Evolutionary conservation across 2,113 vertebrate species (phyloP).

Genomic region (Morone chrysops): DNA sequence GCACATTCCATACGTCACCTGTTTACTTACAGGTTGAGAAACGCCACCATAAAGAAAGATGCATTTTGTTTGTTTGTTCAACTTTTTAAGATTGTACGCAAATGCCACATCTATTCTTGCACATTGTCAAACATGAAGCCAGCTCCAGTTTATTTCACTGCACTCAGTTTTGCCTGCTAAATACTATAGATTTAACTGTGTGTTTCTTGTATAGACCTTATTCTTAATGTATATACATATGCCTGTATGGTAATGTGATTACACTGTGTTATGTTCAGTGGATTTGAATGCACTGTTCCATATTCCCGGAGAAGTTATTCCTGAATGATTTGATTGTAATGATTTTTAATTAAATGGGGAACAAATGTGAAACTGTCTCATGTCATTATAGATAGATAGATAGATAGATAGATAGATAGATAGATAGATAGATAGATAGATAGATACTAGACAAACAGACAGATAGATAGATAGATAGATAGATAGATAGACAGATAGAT

Average conservation of each 20-base stretch:
- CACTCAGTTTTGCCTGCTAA: slow-evolving; percentile 45
- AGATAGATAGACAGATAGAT: too few relatives aligned
- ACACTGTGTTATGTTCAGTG: slow-evolving; percentile 31
- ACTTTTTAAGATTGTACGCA: not conserved
- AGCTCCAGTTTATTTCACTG: slow-evolving; percentile 16
- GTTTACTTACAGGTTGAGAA: not conserved
- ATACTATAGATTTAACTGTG: slow-evolving; percentile 31
- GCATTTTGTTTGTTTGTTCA: slow-evolving; percentile 8
- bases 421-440: too few relatives aligned
- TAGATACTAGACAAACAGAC: too few relatives aligned
- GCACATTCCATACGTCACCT: slow-evolving; percentile 37
- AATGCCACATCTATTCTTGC: slow-evolving; percentile 3
- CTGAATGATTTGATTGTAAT: slow-evolving; percentile 43
- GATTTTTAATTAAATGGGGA: slow-evolving; percentile 57
- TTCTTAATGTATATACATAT: slow-evolving; percentile 33
- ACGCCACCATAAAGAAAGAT: not conserved
- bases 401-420: not conserved
- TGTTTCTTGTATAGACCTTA: slow-evolving; percentile 26
- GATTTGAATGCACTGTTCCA: slow-evolving; percentile 35
- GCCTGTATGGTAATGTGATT: slow-evolving; percentile 37
- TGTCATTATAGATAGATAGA: not conserved
- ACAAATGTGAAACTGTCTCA: slow-evolving; percentile 22
- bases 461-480: not conserved
- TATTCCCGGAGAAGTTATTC: not conserved
- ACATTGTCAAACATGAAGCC: slow-evolving; percentile 16